A percentile compares a stretch with the other conserved stretches of the same genome.
Conservation (phyloP, 2,888 invertebrate species). For the Zonitis immaculata region DNA sequence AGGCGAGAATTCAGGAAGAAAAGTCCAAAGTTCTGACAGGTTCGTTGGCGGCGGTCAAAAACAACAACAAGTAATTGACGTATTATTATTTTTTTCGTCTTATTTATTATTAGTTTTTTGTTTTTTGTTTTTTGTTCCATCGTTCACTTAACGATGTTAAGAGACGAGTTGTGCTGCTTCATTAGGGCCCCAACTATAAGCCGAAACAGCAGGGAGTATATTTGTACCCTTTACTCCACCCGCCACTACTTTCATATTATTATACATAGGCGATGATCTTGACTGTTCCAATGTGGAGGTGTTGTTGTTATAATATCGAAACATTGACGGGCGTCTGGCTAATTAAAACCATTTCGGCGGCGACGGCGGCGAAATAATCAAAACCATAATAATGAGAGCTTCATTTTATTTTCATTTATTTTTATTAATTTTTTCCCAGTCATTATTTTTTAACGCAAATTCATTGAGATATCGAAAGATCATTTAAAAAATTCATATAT, state of each 20-base stretch:
- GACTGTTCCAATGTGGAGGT: background rate
- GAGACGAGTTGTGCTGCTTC: conserved; percentile 37
- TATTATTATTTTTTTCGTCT: conserved; percentile 1
- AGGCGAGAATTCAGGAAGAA: conserved; percentile 26
- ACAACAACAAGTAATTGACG: conserved; percentile 19
- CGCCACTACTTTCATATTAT: background rate
- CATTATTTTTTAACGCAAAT: background rate
- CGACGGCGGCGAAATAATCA: background rate
- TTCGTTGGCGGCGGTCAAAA: conserved; percentile 1
- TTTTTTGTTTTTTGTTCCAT: background rate
- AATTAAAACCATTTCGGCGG: background rate
- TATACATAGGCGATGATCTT: background rate
- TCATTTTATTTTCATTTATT: background rate
- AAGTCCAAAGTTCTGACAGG: too few relatives aligned
- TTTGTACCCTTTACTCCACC: background rate
- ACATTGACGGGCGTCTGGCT: conserved; percentile 1
- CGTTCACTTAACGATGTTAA: conserved; percentile 40
- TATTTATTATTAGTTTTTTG: too few relatives aligned
- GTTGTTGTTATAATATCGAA: background rate
- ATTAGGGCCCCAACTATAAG: conserved; percentile 36
- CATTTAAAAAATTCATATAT: too few relatives aligned
- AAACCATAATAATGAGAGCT: background rate
- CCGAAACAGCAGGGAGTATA: conserved; percentile 16
- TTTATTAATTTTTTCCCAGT: background rate
- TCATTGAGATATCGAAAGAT: background rate